Conservation (phyloP, 2,888 invertebrate genomes). For the Zonitis immaculata region DNA sequence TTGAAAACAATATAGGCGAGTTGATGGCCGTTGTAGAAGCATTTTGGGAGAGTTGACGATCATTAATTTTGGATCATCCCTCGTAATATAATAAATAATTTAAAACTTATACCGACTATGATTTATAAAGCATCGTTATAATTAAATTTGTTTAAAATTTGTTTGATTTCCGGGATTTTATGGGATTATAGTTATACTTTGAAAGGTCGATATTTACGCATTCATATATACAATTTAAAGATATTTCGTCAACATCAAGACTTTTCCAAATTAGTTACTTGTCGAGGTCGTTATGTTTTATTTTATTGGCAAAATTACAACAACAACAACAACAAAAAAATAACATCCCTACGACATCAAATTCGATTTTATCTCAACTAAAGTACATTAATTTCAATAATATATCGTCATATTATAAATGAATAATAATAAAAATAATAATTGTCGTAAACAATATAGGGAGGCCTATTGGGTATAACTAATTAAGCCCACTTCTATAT, state of each 20-base stretch:
- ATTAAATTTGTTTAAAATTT: neutral
- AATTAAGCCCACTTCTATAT: conserved; percentile 17
- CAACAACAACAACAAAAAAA: neutral
- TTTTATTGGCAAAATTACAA: conserved; percentile 15
- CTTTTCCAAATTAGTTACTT: conserved; percentile 12
- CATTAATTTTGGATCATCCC: too few species aligned
- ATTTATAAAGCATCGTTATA: neutral
- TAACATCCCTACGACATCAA: neutral
- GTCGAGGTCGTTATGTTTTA: conserved; percentile 12
- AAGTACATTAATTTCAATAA: neutral
- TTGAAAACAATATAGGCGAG: too few species aligned
- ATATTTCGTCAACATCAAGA: conserved; percentile 4
- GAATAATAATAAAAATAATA: conserved; percentile 6
- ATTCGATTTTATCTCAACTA: neutral
- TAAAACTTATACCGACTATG: neutral
- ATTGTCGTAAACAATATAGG: conserved; percentile 12
- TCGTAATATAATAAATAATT: too few species aligned
- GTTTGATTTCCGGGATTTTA: neutral
- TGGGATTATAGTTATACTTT: neutral
- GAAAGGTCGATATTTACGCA: neutral
- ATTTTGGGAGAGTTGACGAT: too few species aligned
- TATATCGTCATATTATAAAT: conserved; percentile 1
- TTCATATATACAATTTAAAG: neutral
- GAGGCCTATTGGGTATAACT: conserved; percentile 18
- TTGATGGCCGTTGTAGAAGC: too few species aligned